These are phyloP conservation scores for Oreochromis tanganicae DNA, from an alignment of 2,113 vertebrate species.

Conservation along the genomic window DNA sequence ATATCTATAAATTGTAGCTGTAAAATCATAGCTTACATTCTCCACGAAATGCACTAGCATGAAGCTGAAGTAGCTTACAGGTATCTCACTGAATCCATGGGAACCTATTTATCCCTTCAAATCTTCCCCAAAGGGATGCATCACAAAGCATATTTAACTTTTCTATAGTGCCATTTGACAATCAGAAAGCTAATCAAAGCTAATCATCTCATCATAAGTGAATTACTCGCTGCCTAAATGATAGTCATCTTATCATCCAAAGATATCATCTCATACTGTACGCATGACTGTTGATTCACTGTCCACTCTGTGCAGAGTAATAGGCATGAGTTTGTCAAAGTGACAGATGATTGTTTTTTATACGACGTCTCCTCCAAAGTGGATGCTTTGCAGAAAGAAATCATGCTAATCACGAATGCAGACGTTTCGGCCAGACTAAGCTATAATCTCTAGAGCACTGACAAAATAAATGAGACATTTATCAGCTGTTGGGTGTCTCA, in stretches of 20 bases:
- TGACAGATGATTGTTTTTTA: not conserved
- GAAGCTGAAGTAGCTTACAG: not conserved
- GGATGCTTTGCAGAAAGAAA: not conserved
- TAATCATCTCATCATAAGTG: not conserved
- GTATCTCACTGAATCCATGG: not conserved
- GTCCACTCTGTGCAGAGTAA: not conserved
- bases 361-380: not conserved
- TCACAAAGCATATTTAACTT: not conserved
- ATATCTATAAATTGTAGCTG: not conserved
- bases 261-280: not conserved
- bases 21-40: not conserved
- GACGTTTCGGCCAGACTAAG: not conserved
- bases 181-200: not conserved
- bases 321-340: not conserved
- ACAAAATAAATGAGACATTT: not conserved
- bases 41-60: not conserved
- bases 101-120: not conserved
- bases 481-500: not conserved
- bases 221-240: not conserved
- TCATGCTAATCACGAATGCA: not conserved
- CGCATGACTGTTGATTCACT: not conserved
- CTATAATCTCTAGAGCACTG: not conserved
- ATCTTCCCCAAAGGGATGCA: not conserved
- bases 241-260: not conserved
- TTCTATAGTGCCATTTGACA: not conserved